Evolutionary conservation across 1,140 invertebrate genomes (phyloP).

Genomic region (Drosophila ficusphila): DNA sequence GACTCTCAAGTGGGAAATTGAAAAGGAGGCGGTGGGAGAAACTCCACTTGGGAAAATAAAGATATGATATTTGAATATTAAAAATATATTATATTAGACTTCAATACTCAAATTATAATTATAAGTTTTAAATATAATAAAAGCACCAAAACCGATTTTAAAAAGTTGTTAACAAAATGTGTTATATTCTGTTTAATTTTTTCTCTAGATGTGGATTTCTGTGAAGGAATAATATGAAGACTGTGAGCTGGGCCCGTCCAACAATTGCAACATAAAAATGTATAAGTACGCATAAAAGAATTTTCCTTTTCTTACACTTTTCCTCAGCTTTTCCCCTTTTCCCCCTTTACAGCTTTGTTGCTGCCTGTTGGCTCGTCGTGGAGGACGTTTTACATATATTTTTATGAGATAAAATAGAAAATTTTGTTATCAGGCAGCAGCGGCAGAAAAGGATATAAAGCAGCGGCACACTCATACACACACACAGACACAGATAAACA

Average conservation of each 20-base stretch:
- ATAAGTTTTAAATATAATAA: too few species aligned
- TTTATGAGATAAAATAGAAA: conserved; percentile 84
- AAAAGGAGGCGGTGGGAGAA: not conserved
- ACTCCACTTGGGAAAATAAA: conserved; percentile 1
- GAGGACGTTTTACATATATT: conserved; percentile 61
- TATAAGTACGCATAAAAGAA: conserved; percentile 56
- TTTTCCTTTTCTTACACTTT: conserved; percentile 51
- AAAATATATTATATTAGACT: too few species aligned
- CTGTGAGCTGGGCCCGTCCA: conserved; percentile 16
- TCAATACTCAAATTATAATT: too few species aligned
- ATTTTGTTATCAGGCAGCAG: conserved; percentile 81
- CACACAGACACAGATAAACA: conserved; percentile 15
- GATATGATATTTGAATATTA: too few species aligned
- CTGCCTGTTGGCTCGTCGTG: conserved; percentile 6
- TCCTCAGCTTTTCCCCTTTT: not conserved
- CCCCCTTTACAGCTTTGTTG: not conserved
- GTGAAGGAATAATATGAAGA: not conserved
- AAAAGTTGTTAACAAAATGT: not conserved
- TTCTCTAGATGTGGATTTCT: not conserved
- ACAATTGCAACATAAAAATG: conserved; percentile 57
- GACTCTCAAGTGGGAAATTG: conserved; percentile 9
- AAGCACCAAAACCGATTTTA: too few species aligned
- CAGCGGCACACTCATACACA: conserved; percentile 45
- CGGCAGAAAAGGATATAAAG: conserved; percentile 82
- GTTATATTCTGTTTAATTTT: not conserved